Evolutionary conservation across 2,113 vertebrate species (phyloP).

Genomic region (Sphaerodactylus townsendi): DNA sequence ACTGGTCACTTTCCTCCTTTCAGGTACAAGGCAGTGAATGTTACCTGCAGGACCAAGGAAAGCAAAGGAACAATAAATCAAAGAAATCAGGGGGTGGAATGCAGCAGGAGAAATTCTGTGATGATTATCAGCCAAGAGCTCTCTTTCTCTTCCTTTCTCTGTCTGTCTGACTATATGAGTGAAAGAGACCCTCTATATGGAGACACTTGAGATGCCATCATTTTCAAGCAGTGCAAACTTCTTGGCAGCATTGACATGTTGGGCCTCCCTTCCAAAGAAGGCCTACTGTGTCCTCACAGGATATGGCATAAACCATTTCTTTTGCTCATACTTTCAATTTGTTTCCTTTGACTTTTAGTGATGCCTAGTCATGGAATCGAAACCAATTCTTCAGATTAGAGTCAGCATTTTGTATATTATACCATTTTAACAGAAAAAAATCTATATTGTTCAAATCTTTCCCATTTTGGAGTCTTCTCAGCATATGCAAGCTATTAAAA

Average conservation of each 20-base stretch:
- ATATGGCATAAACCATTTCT: background rate
- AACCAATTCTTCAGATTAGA: too few relatives aligned
- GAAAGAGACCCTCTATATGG: too few relatives aligned
- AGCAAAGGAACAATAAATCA: background rate
- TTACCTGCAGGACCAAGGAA: background rate
- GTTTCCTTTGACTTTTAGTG: background rate
- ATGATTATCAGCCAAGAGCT: constrained; percentile 48
- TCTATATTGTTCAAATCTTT: background rate
- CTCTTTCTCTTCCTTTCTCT: constrained; percentile 23
- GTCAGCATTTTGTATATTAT: too few relatives aligned
- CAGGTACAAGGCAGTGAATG: rapidly evolving
- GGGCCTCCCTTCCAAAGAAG: background rate
- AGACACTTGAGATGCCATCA: background rate
- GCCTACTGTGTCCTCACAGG: background rate
- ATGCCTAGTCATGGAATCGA: background rate
- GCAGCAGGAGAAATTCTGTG: constrained; percentile 40
- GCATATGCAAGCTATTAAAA: background rate
- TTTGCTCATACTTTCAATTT: background rate
- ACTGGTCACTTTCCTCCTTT: constrained; percentile 4
- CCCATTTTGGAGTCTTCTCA: background rate
- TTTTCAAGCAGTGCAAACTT: background rate
- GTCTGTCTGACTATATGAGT: too few relatives aligned
- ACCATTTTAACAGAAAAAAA: too few relatives aligned
- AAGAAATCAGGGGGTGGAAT: constrained; percentile 40
- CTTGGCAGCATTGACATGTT: background rate